Percentiles rank a stretch among this genome's conserved stretches.
Evolutionary conservation across 2,113 vertebrate genomes (phyloP).

Genomic region (Aegotheles bennettii): DNA sequence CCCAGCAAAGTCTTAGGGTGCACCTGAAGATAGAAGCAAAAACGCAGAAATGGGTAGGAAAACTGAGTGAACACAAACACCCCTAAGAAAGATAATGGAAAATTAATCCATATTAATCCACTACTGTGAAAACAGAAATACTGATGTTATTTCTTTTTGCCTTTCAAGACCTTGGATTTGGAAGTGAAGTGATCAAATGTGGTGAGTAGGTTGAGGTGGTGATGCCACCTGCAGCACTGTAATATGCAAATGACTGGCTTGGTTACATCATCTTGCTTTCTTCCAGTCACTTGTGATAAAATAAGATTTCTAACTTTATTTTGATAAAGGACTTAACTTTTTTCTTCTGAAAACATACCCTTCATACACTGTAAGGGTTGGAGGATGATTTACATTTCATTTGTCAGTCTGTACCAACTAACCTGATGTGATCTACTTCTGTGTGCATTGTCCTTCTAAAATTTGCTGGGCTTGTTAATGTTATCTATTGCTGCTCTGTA

Average conservation of each 20-base stretch:
- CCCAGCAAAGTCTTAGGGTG: neutral
- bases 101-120: neutral
- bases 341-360: neutral
- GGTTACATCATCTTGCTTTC: neutral
- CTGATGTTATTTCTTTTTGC: neutral
- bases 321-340: neutral
- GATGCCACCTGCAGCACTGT: neutral
- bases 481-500: neutral
- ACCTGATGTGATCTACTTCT: neutral
- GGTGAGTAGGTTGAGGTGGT: conserved; percentile 42
- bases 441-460: neutral
- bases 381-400: neutral
- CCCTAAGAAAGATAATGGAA: neutral
- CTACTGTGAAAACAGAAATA: neutral
- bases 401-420: neutral
- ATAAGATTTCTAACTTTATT: neutral
- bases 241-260: neutral
- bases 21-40: neutral
- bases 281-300: neutral
- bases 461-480: neutral
- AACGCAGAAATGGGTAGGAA: neutral
- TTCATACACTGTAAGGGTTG: neutral
- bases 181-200: conserved; percentile 1
- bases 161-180: neutral
- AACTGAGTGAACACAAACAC: neutral